These are phyloP conservation scores for Hipposideros armiger DNA, from an alignment of 2,113 vertebrate genomes.

Conservation along the genomic window DNA sequence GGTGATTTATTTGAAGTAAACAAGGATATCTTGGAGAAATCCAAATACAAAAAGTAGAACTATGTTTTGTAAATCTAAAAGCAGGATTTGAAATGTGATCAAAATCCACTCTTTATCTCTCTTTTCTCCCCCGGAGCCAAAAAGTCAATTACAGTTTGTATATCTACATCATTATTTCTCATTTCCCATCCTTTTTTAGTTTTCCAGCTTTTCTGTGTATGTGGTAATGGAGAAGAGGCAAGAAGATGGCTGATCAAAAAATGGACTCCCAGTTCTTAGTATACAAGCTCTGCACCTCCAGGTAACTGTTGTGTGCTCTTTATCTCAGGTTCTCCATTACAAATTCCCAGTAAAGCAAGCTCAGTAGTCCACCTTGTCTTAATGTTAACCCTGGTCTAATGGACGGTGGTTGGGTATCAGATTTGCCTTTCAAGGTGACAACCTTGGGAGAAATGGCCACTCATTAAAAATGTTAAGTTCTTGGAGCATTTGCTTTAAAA, in stretches of 20 bases:
- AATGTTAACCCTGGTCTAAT: background rate
- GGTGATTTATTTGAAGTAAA: conserved; percentile 28
- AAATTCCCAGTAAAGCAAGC: background rate
- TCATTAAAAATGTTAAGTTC: conserved; percentile 9
- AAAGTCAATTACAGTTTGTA: background rate
- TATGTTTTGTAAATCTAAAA: conserved; percentile 18
- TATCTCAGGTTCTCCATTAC: background rate
- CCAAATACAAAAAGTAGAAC: conserved; percentile 4
- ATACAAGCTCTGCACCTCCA: background rate
- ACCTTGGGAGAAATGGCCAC: background rate
- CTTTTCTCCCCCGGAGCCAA: background rate
- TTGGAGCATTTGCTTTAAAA: background rate
- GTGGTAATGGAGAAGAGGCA: background rate
- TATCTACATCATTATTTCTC: background rate
- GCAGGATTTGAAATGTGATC: background rate
- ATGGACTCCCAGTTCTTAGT: background rate
- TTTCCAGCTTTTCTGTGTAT: background rate
- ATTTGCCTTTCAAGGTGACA: background rate
- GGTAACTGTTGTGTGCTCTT: background rate
- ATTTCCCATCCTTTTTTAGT: background rate
- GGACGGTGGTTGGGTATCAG: background rate
- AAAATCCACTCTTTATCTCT: background rate
- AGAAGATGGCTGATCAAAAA: background rate
- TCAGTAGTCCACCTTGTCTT: background rate
- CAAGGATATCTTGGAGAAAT: conserved; percentile 20